Base-by-base conservation (phyloP, 2,888 invertebrate species). In the Seira musarum region DNA sequence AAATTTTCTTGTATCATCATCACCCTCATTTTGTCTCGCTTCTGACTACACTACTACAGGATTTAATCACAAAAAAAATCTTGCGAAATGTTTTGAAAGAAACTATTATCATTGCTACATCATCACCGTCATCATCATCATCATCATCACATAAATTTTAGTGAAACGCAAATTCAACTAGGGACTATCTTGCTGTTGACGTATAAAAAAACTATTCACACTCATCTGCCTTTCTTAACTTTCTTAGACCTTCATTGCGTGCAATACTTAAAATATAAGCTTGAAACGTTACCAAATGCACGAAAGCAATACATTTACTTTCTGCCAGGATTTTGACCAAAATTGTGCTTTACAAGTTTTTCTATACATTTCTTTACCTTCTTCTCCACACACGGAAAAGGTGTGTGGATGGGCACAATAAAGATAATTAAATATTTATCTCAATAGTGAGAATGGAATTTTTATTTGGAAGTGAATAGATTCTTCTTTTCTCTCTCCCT, bases 101-200 rank as follows among this genome's bases (percentile, higher is more conserved):
- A 53, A 8, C 19, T 21, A 60, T 60, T 60, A 60, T 60, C 60
- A 60, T 21, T 60, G 60, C 60, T 60, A 35, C 68, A 76, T 69
- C 63, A 69, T 76, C 69, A 76, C 69, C 69, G 60, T 22, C 60
- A 13, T 68, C 75, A 75, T 74, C 67, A 70, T 63, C 69, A 69
- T 67, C 75, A 67, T 75, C 68, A 66, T 74, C 67, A 65, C 35
- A 74, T 74, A 49, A 49, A n/a, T 49, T 49, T n/a, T 49, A 49
- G 49, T 49, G 60, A 21, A 30, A 30, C 30, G 13, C 6, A 22
- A 60, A 60, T 60, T 3, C 19, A 60, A 60, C 6, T 60, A 60
- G 60, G 30, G 8, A 30, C 8, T 8, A 13, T 64, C 64, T 64
- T 13, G 64, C 24, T 30, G 25, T 61, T 17, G 24, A 21, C 21